These are phyloP conservation scores for Ectropis crepuscularia DNA, from an alignment of 2,888 invertebrate species.

Conservation along the genomic window DNA sequence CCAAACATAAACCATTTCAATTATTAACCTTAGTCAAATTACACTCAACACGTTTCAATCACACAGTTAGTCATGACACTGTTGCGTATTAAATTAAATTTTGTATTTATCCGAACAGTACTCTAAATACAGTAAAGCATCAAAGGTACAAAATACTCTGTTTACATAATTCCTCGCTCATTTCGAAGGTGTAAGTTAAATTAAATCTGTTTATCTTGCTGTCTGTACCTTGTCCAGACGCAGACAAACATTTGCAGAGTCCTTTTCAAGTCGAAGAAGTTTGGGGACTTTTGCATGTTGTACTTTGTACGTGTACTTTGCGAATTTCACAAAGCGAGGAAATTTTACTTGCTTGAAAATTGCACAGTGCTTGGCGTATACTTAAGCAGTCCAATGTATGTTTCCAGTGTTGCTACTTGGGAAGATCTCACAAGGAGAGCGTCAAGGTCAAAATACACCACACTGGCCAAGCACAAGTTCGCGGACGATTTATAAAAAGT, in stretches of 20 bases:
- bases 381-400: too few relatives aligned
- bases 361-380: not conserved
- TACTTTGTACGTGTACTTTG: constrained; percentile 8
- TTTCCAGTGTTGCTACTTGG: too few relatives aligned
- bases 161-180: constrained; percentile 1
- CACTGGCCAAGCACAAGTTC: too few relatives aligned
- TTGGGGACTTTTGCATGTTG: constrained; percentile 15
- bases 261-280: constrained; percentile 25
- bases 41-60: too few relatives aligned
- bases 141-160: not conserved
- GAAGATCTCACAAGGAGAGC: too few relatives aligned
- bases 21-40: too few relatives aligned
- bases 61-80: too few relatives aligned
- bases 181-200: constrained; percentile 6
- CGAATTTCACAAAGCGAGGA: not conserved
- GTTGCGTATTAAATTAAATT: too few relatives aligned
- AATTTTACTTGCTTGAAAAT: constrained; percentile 1
- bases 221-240: constrained; percentile 28
- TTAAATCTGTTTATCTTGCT: constrained; percentile 10
- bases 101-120: too few relatives aligned
- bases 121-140: not conserved
- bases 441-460: too few relatives aligned
- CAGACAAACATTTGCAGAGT: constrained; percentile 24
- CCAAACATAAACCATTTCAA: too few relatives aligned
- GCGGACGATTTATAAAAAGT: too few relatives aligned